Conservation (phyloP, 2,113 vertebrate genomes). For the Rhinopomastus cyanomelas region DNA sequence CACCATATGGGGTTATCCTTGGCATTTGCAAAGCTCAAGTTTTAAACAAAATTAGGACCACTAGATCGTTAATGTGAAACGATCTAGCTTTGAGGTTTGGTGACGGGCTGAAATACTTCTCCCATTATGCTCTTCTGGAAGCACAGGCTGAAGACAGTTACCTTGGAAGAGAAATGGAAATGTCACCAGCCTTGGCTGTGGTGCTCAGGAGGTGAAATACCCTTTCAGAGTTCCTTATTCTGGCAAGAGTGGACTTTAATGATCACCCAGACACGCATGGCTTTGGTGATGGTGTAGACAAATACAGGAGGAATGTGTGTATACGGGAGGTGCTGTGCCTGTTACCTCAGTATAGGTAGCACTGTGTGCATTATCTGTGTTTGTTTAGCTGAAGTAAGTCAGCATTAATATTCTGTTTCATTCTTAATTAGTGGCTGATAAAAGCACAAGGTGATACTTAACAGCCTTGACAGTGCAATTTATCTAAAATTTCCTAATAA, state of each 20-base stretch:
- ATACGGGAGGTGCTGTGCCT: neutral
- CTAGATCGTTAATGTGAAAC: neutral
- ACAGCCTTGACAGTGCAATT: conserved; percentile 51
- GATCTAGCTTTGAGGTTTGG: neutral
- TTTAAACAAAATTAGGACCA: neutral
- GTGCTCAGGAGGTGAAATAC: neutral
- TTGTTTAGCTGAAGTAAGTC: conserved; percentile 17
- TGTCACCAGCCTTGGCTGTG: neutral
- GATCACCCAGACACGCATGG: accelerated
- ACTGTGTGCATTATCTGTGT: conserved; percentile 15
- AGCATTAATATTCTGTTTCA: conserved; percentile 57
- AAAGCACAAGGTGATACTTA: conserved; percentile 63
- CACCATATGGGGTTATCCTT: accelerated
- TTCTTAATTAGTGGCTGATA: conserved; percentile 60
- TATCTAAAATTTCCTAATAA: conserved; percentile 59
- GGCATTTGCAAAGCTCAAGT: neutral
- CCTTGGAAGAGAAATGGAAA: neutral
- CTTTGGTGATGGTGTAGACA: neutral
- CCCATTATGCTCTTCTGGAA: neutral
- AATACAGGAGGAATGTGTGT: neutral
- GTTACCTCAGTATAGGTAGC: neutral
- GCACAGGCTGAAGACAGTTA: too few relatives aligned
- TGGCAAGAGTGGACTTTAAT: neutral
- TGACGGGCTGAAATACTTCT: neutral
- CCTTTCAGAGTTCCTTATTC: neutral